Conservation (phyloP, 2,113 vertebrate genomes). For the Sinosuthora webbiana region DNA sequence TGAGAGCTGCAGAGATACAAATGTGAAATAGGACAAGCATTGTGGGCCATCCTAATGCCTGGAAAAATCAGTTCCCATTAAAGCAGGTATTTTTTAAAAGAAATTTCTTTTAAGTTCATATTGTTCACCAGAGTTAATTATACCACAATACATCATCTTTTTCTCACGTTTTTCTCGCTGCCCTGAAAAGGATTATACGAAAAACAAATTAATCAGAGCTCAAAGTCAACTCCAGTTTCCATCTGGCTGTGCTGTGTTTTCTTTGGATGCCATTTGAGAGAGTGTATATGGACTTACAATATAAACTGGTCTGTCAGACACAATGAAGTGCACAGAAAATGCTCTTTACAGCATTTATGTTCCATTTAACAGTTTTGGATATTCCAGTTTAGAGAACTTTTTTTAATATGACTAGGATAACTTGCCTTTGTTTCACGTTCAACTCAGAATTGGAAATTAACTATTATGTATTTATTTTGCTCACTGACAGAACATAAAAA, state of each 20-base stretch:
- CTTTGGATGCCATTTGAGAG: slow-evolving; percentile 21
- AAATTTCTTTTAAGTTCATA: background rate
- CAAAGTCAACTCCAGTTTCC: slow-evolving; percentile 42
- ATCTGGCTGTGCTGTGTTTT: slow-evolving; percentile 26
- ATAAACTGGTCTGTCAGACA: background rate
- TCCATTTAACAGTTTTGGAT: background rate
- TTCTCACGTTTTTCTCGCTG: slow-evolving; percentile 32
- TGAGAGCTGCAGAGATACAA: slow-evolving; percentile 7
- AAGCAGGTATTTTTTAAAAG: background rate
- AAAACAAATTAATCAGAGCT: slow-evolving; percentile 64
- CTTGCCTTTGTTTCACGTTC: background rate
- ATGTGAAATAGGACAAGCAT: background rate
- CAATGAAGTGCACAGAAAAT: background rate
- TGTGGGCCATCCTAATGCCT: background rate
- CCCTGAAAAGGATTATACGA: background rate
- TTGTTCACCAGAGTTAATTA: background rate
- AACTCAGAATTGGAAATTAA: background rate
- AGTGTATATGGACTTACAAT: background rate
- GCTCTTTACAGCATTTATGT: background rate
- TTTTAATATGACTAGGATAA: background rate
- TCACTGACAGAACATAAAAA: background rate
- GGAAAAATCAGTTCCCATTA: background rate
- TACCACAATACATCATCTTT: background rate
- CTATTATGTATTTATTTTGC: background rate
- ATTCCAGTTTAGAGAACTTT: background rate